These are phyloP conservation scores for Pristionchus exspectatus DNA, from an alignment of 2,888 invertebrate species.

Conservation along the genomic window DNA sequence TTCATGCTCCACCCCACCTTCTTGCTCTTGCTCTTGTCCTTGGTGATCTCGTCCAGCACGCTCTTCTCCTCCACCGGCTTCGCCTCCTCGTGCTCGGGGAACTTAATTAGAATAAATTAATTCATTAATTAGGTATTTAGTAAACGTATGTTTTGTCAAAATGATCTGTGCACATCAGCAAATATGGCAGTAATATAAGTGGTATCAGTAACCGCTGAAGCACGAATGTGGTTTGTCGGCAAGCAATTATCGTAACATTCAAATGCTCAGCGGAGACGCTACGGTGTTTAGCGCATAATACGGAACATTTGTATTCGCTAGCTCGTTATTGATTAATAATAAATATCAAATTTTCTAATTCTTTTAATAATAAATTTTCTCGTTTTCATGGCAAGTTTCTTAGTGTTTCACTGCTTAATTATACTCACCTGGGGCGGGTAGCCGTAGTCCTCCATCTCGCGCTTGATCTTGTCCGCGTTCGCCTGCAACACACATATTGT, in stretches of 20 bases:
- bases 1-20: conserved; percentile 80
- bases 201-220: background rate
- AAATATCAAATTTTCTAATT: too few relatives aligned
- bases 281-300: too few relatives aligned
- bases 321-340: too few relatives aligned
- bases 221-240: too few relatives aligned
- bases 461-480: conserved; percentile 95
- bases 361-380: too few relatives aligned
- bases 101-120: conserved; percentile 49
- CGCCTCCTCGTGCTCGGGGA: conserved; percentile 78
- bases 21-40: conserved; percentile 93
- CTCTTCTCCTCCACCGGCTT: conserved; percentile 79
- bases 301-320: too few relatives aligned
- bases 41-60: conserved; percentile 82
- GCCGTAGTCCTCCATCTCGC: conserved; percentile 93
- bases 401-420: too few relatives aligned
- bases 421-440: conserved; percentile 86
- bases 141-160: too few relatives aligned
- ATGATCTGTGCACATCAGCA: background rate
- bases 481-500: conserved; percentile 83
- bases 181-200: background rate
- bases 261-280: too few relatives aligned
- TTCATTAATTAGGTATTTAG: too few relatives aligned
- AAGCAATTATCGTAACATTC: too few relatives aligned
- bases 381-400: too few relatives aligned